Percentiles rank a stretch among this genome's conserved stretches.
These are phyloP conservation scores for Orthonyx spaldingii DNA, from an alignment of 2,113 vertebrate genomes.

Conservation along the genomic window DNA sequence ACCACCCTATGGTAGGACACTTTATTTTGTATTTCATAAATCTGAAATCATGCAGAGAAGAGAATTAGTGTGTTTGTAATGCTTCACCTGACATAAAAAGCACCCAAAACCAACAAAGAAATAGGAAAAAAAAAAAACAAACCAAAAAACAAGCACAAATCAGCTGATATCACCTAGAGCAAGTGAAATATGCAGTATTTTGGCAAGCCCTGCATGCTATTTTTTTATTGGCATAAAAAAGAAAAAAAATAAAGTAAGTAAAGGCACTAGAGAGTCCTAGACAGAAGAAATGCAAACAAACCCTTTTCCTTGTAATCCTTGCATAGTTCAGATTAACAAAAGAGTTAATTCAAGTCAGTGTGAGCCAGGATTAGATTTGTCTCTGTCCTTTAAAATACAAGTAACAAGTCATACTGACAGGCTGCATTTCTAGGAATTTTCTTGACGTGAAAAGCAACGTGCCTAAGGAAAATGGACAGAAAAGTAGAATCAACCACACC, in stretches of 20 bases:
- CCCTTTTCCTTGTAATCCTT: not conserved
- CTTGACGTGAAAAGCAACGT: not conserved
- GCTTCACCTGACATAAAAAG: not conserved
- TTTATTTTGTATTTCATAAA: not conserved
- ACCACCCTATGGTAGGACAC: rapidly evolving
- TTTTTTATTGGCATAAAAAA: not conserved
- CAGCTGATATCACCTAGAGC: not conserved
- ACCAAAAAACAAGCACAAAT: not conserved
- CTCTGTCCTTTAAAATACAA: not conserved
- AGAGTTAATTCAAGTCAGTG: not conserved
- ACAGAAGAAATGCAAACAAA: not conserved
- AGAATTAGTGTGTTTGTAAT: not conserved
- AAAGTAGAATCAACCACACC: not conserved
- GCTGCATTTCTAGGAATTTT: not conserved
- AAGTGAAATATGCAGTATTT: not conserved
- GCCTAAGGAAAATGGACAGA: not conserved
- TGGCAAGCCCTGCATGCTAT: not conserved
- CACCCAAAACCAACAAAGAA: not conserved
- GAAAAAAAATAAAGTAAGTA: not conserved
- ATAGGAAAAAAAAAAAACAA: not conserved
- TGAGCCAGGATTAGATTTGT: not conserved
- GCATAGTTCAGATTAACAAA: not conserved
- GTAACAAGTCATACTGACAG: not conserved
- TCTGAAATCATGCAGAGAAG: not conserved
- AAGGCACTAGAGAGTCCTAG: not conserved